These are phyloP conservation scores for Hoplodrina blanda DNA, from an alignment of 2,888 invertebrate genomes.

Conservation along the genomic window DNA sequence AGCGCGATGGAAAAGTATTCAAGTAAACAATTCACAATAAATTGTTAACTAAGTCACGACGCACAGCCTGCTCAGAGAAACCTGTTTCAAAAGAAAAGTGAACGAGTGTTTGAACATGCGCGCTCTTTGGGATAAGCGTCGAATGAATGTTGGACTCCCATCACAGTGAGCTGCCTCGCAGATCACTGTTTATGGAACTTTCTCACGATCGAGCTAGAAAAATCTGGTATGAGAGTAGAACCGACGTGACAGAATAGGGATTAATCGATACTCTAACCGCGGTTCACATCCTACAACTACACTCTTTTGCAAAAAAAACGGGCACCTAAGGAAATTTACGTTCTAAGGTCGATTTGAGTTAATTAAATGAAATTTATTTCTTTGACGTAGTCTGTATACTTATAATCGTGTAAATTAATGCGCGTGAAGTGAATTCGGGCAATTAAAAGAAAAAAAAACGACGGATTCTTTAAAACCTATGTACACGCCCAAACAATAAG, in stretches of 20 bases:
- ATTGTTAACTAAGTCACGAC: conserved; percentile 43
- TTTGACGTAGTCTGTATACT: too few relatives aligned
- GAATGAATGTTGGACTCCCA: conserved; percentile 50
- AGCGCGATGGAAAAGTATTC: conserved; percentile 28
- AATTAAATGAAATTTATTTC: too few relatives aligned
- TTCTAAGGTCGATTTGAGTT: too few relatives aligned
- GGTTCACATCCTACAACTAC: conserved; percentile 38
- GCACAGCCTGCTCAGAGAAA: conserved; percentile 46
- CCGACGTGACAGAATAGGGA: conserved; percentile 29
- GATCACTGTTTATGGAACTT: conserved; percentile 52
- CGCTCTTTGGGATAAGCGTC: conserved; percentile 58
- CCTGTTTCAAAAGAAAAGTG: conserved; percentile 53
- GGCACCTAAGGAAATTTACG: too few relatives aligned
- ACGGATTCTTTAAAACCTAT: too few relatives aligned
- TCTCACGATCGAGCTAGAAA: conserved; percentile 58
- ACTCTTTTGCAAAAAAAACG: too few relatives aligned
- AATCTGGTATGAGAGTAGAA: conserved; percentile 41
- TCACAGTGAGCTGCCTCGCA: conserved; percentile 39
- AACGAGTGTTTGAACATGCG: conserved; percentile 49
- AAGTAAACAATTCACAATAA: conserved; percentile 47
- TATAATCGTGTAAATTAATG: too few relatives aligned
- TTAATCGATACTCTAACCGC: conserved; percentile 25
- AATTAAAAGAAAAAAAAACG: too few relatives aligned
- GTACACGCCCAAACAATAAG: too few relatives aligned
- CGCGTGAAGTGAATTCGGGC: too few relatives aligned